These are phyloP conservation scores for Pterocles orientalis DNA, from an alignment of 2,113 vertebrate genomes.

Conservation along the genomic window DNA sequence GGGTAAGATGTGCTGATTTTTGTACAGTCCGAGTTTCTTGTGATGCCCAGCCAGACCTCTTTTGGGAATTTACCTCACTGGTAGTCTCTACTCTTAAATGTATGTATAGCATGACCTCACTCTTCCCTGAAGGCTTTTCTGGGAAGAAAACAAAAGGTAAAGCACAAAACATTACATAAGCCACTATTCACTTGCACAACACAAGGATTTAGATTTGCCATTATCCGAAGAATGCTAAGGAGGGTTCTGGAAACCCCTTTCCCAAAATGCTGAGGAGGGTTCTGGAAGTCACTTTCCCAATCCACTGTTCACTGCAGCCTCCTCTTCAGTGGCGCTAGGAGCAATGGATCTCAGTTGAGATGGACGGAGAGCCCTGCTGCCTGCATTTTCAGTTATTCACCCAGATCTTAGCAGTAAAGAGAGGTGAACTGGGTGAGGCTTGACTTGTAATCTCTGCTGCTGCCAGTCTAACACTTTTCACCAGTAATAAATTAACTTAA, in stretches of 20 bases:
- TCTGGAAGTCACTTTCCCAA: background rate
- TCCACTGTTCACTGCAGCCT: background rate
- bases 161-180: accelerated
- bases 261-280: background rate
- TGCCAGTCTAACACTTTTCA: background rate
- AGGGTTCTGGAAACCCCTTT: background rate
- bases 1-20: background rate
- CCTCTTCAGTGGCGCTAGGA: background rate
- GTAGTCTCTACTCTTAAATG: background rate
- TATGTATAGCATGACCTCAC: background rate
- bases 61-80: background rate
- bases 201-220: background rate
- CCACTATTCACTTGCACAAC: background rate
- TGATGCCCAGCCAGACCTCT: background rate
- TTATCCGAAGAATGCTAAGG: background rate
- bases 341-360: background rate
- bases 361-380: background rate
- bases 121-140: background rate
- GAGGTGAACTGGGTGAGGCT: background rate
- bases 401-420: background rate
- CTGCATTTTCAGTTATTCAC: background rate
- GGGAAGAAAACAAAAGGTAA: background rate
- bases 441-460: background rate
- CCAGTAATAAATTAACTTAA: background rate
- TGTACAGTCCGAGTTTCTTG: background rate